Evolutionary conservation across 2,888 invertebrate genomes (phyloP).

Genomic region (Ophonus ardosiacus): DNA sequence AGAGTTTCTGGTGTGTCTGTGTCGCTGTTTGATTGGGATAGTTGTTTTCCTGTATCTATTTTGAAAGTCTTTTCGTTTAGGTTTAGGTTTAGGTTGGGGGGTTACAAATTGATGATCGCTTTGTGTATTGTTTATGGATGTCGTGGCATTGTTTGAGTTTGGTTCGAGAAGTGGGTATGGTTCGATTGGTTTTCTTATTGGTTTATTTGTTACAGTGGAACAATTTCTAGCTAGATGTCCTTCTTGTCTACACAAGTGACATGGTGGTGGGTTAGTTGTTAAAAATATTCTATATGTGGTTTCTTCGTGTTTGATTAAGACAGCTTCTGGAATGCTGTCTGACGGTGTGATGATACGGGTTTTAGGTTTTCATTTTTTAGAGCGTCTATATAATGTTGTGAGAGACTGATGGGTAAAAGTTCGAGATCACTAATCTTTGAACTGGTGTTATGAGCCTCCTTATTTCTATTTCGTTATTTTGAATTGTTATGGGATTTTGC

Average conservation of each 20-base stretch:
- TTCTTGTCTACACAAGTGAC: slow-evolving; percentile 41
- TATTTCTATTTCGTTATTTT: slow-evolving; percentile 1
- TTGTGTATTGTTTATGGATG: not conserved
- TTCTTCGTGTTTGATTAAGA: slow-evolving; percentile 55
- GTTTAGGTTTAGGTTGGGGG: too few relatives aligned
- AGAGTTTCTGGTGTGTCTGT: not conserved
- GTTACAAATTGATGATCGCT: not conserved
- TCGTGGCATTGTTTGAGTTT: not conserved
- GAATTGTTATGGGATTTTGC: not conserved
- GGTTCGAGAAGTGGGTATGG: not conserved
- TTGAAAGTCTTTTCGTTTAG: too few relatives aligned
- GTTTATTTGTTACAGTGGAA: not conserved
- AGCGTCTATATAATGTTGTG: slow-evolving; percentile 62
- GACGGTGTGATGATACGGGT: slow-evolving; percentile 65
- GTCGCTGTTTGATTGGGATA: not conserved
- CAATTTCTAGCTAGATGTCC: slow-evolving; percentile 21
- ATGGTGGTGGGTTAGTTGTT: slow-evolving; percentile 43
- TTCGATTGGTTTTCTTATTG: not conserved
- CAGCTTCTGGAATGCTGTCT: slow-evolving; percentile 62
- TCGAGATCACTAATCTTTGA: slow-evolving; percentile 50
- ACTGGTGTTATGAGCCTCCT: slow-evolving; percentile 6
- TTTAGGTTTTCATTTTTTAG: slow-evolving; percentile 60
- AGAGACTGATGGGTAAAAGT: slow-evolving; percentile 66
- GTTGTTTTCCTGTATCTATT: too few relatives aligned
- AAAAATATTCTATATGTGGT: slow-evolving; percentile 54